Base-by-base conservation (phyloP, 2,113 vertebrate species). In the Piaya cayana region DNA sequence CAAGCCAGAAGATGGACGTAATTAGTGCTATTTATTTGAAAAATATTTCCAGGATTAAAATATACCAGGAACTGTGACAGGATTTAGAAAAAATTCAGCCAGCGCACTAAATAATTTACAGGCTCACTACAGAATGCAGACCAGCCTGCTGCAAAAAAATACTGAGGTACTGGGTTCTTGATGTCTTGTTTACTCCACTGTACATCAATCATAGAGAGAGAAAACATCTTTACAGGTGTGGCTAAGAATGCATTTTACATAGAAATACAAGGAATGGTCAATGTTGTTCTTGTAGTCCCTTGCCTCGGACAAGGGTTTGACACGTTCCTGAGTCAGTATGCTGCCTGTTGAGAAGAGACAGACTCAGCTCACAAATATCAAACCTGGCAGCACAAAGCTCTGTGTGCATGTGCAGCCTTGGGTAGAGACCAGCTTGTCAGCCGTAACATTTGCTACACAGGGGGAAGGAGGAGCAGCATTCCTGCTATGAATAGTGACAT, bases 281-380 rank as follows among this genome's bases (percentile, higher is more conserved):
- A 32, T 5, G 43, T 50, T 50, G 18, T 47, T 78, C 53, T 22
- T 20, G 29, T 16, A 68, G 59, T n/a, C 47, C n/a, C 29, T 49
- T 52, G 58, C 58, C 53, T 45, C 29, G 68, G 39, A 32, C 5
- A 65, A 17, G 52, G 39, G 13, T 60, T 84, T 91, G 75, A 71
- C 47, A 68, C 65, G 36, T 68, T 93, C 78, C 63, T 82, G 26
- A 56, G 55, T 37, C 29, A 15, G 36, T 47, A 47, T 82, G 45
- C 45, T 80, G 80, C 14, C 83, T 78, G 55, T 15, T 76, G 67
- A 76, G 50, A 12, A 18, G 6, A 80, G n/a, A 15, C 18, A 78
- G 67, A 58, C 85, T 76, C 67, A 77, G 82, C 59, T 93, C 32
- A 52, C 50, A 89, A 79, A 34, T 29, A 76, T 26, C 92, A 94